phyloP scores from a whole-genome alignment of 2,797 vertebrate species.

The Hylomyscus alleni region DNA sequence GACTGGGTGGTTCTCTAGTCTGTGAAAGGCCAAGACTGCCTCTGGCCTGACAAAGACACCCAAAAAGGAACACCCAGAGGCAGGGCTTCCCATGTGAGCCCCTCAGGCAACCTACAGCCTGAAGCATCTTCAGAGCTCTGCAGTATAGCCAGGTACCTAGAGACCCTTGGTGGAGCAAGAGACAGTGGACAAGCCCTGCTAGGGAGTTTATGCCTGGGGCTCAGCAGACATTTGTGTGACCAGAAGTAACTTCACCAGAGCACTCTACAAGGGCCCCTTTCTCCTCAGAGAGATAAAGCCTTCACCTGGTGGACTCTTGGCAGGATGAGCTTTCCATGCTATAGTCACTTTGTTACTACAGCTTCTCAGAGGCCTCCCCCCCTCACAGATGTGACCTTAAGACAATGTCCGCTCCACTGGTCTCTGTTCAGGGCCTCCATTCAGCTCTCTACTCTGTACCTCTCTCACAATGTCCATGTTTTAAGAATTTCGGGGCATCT shows the following conservation, averaged over 20 bases:
- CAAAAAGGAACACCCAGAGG: background rate
- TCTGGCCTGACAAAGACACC: background rate
- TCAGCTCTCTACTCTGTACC: accelerated
- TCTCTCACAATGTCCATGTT: background rate
- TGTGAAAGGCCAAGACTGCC: background rate
- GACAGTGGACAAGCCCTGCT: no score
- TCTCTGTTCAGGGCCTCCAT: background rate
- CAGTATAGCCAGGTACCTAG: accelerated
- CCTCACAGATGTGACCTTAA: background rate
- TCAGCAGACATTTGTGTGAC: background rate
- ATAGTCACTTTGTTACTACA: background rate
- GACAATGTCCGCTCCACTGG: background rate
- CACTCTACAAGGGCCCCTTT: background rate
- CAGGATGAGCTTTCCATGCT: accelerated
- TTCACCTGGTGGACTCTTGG: background rate
- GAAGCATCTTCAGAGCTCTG: background rate
- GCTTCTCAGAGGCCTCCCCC: background rate
- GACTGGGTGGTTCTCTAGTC: background rate
- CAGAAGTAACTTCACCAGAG: background rate
- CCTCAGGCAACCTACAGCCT: background rate
- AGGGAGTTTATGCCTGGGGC: background rate
- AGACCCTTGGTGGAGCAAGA: background rate
- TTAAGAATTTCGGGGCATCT: background rate
- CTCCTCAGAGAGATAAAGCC: background rate
- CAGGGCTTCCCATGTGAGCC: background rate